These are phyloP conservation scores for Leucoptera coffeella DNA, from an alignment of 2,888 invertebrate genomes.

Conservation along the genomic window DNA sequence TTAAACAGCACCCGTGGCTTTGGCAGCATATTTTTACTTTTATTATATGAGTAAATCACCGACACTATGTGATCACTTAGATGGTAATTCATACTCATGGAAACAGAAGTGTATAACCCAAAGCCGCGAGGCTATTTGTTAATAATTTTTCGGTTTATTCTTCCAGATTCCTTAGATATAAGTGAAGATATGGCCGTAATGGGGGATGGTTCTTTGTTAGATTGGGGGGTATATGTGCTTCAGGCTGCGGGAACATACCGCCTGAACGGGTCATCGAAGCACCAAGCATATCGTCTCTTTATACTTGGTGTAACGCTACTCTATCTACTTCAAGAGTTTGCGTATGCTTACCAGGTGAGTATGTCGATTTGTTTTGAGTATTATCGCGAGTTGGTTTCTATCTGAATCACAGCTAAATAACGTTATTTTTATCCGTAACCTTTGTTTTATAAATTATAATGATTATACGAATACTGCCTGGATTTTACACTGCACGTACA, in stretches of 20 bases:
- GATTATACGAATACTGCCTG: background rate
- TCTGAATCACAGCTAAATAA: background rate
- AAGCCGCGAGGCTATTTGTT: no score
- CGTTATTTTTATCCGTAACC: background rate
- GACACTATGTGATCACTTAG: no score
- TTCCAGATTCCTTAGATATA: no score
- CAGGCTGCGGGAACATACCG: background rate
- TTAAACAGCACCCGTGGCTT: no score
- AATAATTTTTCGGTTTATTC: no score
- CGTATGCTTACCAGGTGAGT: slow-evolving; percentile 20
- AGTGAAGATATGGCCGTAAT: no score
- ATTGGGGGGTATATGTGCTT: background rate
- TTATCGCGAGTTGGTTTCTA: background rate
- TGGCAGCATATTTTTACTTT: no score
- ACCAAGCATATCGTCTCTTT: slow-evolving; percentile 12
- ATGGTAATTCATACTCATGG: no score
- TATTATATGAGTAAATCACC: no score
- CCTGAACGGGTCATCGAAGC: slow-evolving; percentile 4
- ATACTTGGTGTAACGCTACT: slow-evolving; percentile 13
- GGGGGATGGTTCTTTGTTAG: no score
- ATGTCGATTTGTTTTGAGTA: background rate
- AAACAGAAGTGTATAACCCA: no score
- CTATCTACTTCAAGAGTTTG: slow-evolving; percentile 17
- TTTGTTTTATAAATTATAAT: no score
- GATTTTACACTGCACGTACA: background rate